Evolutionary conservation across 2,888 invertebrate species (phyloP).

Genomic region (Volucella inflata): DNA sequence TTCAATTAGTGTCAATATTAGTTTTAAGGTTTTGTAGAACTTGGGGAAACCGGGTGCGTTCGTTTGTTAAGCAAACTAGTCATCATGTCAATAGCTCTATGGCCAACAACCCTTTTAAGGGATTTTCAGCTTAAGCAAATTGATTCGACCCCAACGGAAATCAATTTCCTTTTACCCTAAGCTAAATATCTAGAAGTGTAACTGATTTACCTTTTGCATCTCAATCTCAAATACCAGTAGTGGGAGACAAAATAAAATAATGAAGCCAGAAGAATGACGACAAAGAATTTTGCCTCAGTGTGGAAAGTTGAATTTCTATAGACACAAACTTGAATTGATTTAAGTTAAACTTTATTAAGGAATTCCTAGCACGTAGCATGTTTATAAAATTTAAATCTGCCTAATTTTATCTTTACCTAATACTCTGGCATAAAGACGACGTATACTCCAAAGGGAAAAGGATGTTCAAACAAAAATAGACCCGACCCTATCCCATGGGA

Average conservation of each 20-base stretch:
- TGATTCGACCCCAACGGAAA: conserved; percentile 66
- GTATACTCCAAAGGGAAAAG: not conserved
- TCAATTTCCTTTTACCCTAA: conserved; percentile 58
- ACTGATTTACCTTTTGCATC: conserved; percentile 46
- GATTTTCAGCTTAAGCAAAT: conserved; percentile 70
- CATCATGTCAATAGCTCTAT: conserved; percentile 55
- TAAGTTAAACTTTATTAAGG: conserved; percentile 60
- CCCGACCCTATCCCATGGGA: not conserved
- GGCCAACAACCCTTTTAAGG: conserved; percentile 59
- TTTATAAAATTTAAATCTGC: conserved; percentile 45
- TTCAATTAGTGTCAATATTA: conserved; percentile 69
- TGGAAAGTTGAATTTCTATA: conserved; percentile 5
- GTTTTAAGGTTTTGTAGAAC: conserved; percentile 39
- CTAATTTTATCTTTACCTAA: conserved; percentile 35
- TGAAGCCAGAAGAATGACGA: conserved; percentile 16
- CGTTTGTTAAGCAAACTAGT: conserved; percentile 63
- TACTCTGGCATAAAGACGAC: not conserved
- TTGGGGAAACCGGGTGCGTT: conserved; percentile 47
- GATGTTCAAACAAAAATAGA: conserved; percentile 49
- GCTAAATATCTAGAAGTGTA: conserved; percentile 40
- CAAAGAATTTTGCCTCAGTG: conserved; percentile 9
- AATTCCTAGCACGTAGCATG: conserved; percentile 57
- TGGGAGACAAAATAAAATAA: conserved; percentile 36
- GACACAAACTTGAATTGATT: conserved; percentile 60
- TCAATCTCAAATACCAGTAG: conserved; percentile 6